phyloP scores from a whole-genome alignment of 2,888 invertebrate genomes.

The Epistrophella euchroma region DNA sequence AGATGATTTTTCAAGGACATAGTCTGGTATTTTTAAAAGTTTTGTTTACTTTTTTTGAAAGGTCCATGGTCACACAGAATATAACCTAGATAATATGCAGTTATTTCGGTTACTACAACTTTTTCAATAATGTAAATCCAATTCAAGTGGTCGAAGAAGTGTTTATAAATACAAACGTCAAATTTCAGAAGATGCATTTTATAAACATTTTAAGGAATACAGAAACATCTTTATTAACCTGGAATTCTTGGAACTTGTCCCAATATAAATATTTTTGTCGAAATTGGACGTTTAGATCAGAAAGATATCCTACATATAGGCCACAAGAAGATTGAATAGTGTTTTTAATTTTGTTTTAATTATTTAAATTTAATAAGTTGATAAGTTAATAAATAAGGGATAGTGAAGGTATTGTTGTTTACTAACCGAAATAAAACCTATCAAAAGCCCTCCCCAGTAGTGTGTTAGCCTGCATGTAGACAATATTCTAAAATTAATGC shows the following conservation, averaged over 20 bases:
- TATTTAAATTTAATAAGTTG: too few relatives aligned
- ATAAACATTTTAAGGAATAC: not conserved
- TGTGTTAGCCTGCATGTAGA: too few relatives aligned
- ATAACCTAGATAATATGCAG: too few relatives aligned
- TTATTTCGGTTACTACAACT: too few relatives aligned
- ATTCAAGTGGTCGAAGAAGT: not conserved
- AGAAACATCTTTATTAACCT: not conserved
- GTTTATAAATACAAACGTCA: constrained; percentile 3
- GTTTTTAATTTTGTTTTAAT: too few relatives aligned
- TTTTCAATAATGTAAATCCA: not conserved
- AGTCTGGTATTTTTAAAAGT: constrained; percentile 19
- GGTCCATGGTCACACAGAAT: constrained; percentile 4
- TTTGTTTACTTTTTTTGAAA: not conserved
- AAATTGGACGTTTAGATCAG: too few relatives aligned
- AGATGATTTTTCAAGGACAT: constrained; percentile 45
- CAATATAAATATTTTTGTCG: not conserved
- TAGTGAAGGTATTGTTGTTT: too few relatives aligned
- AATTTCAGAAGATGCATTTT: not conserved
- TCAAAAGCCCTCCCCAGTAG: too few relatives aligned
- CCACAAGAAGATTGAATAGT: not conserved
- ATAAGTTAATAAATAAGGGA: too few relatives aligned
- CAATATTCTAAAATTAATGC: too few relatives aligned
- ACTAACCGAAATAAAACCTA: too few relatives aligned
- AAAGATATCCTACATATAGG: too few relatives aligned
- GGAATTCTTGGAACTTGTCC: constrained; percentile 11